phyloP scores from a whole-genome alignment of 64 coral and sea anemone species.

The Montipora cactus region DNA sequence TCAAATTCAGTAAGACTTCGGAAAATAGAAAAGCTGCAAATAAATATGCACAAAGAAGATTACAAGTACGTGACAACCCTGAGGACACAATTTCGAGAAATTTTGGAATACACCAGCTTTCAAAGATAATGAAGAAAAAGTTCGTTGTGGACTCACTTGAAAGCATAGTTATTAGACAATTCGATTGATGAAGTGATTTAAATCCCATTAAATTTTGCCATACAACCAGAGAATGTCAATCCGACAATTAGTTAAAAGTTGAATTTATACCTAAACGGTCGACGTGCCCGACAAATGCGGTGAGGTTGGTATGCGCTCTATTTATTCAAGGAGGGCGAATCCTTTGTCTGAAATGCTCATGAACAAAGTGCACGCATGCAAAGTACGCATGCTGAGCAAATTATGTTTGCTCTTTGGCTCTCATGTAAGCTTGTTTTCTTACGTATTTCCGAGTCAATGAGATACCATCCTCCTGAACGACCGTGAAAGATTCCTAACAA shows the following conservation, averaged over 20 bases:
- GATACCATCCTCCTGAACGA: background rate
- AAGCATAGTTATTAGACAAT: too few species aligned
- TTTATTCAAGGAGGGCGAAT: slow-evolving; percentile 13
- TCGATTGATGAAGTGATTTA: background rate
- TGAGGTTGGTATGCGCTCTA: background rate
- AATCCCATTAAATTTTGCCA: background rate
- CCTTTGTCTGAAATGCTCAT: slow-evolving; percentile 27
- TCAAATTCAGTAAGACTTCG: too few species aligned
- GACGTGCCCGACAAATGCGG: slow-evolving; percentile 1
- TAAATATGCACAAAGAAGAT: too few species aligned
- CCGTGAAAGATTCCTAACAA: background rate
- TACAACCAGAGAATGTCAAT: background rate
- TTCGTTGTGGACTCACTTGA: too few species aligned
- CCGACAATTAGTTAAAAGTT: background rate
- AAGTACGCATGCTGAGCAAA: background rate
- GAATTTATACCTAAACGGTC: background rate
- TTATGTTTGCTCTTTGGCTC: slow-evolving; percentile 1
- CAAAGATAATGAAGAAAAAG: too few species aligned
- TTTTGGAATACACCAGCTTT: too few species aligned
- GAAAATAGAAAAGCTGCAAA: too few species aligned
- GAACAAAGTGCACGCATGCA: slow-evolving; percentile 8
- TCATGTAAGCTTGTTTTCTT: background rate
- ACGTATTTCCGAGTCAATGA: slow-evolving; percentile 12
- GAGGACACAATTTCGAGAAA: too few species aligned
- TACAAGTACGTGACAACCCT: too few species aligned